phyloP scores from a whole-genome alignment of 2,797 vertebrate species.

The Lates japonicus region DNA sequence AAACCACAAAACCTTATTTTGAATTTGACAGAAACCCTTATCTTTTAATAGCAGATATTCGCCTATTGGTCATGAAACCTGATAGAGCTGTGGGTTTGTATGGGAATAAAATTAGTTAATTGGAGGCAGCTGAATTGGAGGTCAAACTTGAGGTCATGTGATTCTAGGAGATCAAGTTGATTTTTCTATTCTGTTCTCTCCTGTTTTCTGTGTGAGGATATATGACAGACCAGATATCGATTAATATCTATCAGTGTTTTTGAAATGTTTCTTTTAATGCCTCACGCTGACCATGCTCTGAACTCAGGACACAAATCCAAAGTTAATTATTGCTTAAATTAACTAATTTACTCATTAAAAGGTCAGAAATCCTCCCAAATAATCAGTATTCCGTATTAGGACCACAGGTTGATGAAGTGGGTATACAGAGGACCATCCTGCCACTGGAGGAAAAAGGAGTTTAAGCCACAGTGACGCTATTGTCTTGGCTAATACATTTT shows the following conservation, averaged over 20 bases:
- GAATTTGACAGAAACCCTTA: background rate
- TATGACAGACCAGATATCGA: background rate
- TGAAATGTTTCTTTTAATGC: too few relatives aligned
- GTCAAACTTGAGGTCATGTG: background rate
- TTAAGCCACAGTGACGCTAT: background rate
- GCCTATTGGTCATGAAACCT: background rate
- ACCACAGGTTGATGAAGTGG: background rate
- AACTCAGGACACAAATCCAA: background rate
- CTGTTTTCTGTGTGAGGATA: background rate
- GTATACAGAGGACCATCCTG: background rate
- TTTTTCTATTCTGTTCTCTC: background rate
- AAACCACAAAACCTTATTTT: background rate
- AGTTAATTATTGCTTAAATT: background rate
- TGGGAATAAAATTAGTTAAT: background rate
- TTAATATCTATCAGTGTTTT: too few relatives aligned
- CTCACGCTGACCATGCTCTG: background rate
- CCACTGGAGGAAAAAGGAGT: background rate
- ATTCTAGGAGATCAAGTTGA: background rate
- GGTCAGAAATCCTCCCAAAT: background rate
- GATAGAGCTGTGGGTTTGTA: background rate
- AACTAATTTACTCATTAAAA: background rate
- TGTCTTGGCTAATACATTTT: background rate
- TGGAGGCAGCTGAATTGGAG: background rate
- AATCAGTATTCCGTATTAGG: background rate
- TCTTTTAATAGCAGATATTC: background rate